Conservation (phyloP, 2,113 vertebrate genomes). For the Elephantulus edwardii region DNA sequence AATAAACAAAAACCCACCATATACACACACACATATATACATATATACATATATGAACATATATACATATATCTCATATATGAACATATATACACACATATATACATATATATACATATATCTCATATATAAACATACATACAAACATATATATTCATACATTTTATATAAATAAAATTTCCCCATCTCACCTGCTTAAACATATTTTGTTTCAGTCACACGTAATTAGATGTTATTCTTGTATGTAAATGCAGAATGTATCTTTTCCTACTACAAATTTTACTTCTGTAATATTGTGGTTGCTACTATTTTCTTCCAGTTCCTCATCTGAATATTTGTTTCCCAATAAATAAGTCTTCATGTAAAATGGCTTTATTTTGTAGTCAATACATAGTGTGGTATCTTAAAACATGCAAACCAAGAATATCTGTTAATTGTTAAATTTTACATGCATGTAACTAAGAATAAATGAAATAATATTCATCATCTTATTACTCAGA, state of each 20-base stretch:
- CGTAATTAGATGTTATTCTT: background rate
- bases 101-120: too few species aligned
- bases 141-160: too few species aligned
- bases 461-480: conserved; percentile 10
- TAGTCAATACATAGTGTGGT: conserved; percentile 16
- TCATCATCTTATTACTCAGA: background rate
- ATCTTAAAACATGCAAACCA: conserved; percentile 47
- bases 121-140: too few species aligned
- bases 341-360: background rate
- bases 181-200: background rate
- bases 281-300: background rate
- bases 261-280: background rate
- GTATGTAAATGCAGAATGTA: background rate
- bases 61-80: too few species aligned
- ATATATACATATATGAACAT: too few species aligned
- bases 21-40: too few species aligned
- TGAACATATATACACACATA: too few species aligned
- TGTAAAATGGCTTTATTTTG: conserved; percentile 20
- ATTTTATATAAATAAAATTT: too few species aligned
- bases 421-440: background rate
- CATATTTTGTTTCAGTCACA: background rate
- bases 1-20: too few species aligned
- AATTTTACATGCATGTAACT: background rate
- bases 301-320: background rate
- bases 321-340: background rate